Conservation (phyloP, 2,888 invertebrate genomes). For the Diarsia dahlii region DNA sequence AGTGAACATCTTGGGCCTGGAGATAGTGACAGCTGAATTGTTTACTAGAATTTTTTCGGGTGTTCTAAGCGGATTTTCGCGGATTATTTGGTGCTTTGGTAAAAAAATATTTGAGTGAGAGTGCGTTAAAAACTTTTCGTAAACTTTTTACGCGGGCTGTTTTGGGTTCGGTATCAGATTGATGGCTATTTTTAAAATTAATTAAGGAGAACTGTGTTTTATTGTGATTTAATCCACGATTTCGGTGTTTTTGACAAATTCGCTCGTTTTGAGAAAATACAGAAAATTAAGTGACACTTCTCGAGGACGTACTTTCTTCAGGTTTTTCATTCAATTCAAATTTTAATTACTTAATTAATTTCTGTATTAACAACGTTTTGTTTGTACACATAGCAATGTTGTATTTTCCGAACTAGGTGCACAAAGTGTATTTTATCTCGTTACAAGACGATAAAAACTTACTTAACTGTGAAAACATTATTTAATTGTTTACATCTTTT, state of each 20-base stretch:
- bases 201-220: background rate
- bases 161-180: background rate
- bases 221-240: background rate
- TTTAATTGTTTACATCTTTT: slow-evolving; percentile 8
- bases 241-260: background rate
- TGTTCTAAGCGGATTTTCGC: slow-evolving; percentile 7
- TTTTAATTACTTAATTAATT: slow-evolving; percentile 14
- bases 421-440: background rate
- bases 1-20: slow-evolving; percentile 29
- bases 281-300: background rate
- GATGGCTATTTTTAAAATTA: background rate
- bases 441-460: background rate
- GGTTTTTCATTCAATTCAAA: background rate
- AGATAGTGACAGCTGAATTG: slow-evolving; percentile 48
- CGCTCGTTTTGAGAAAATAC: no score
- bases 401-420: background rate
- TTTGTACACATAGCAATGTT: slow-evolving; percentile 8
- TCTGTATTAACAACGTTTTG: background rate
- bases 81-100: background rate
- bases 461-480: background rate
- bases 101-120: slow-evolving; percentile 11
- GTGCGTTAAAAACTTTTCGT: slow-evolving; percentile 38
- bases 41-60: slow-evolving; percentile 48
- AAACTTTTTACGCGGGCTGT: slow-evolving; percentile 46
- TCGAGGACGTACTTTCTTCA: background rate